Evolutionary conservation across 2,113 vertebrate species (phyloP).

Genomic region (Coturnix japonica): DNA sequence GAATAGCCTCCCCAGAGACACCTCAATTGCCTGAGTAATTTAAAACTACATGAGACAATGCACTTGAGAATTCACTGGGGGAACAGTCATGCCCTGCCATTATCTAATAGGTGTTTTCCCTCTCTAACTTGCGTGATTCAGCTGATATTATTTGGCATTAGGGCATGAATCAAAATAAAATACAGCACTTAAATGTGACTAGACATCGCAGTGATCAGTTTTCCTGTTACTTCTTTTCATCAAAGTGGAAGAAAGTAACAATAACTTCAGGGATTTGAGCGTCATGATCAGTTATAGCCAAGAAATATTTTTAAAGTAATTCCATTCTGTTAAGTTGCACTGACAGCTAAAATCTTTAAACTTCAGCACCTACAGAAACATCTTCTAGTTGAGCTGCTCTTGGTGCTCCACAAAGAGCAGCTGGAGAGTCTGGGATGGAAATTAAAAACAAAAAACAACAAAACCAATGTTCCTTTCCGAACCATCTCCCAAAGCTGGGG

Average conservation of each 20-base stretch:
- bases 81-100: conserved; percentile 26
- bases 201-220: neutral
- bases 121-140: neutral
- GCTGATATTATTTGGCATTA: conserved; percentile 13
- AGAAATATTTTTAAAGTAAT: conserved; percentile 20
- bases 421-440: neutral
- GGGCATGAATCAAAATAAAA: conserved; percentile 35
- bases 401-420: neutral
- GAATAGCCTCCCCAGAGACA: conserved; percentile 33
- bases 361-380: neutral
- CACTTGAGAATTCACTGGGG: conserved; percentile 6
- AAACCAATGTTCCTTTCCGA: neutral
- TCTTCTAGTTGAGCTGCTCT: neutral
- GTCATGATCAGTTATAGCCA: neutral
- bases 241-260: conserved; percentile 18
- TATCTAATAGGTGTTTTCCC: conserved; percentile 52
- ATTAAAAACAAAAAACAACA: neutral
- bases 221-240: neutral
- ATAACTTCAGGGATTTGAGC: neutral
- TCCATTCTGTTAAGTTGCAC: neutral
- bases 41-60: conserved; percentile 48
- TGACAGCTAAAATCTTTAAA: conserved; percentile 7
- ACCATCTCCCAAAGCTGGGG: neutral
- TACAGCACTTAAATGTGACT: neutral
- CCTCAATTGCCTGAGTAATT: conserved; percentile 34